A percentile compares a stretch with the other conserved stretches of the same genome.
These are phyloP conservation scores for Brachionus rotundiformis DNA, from an alignment of 1,140 invertebrate genomes.

Conservation along the genomic window DNA sequence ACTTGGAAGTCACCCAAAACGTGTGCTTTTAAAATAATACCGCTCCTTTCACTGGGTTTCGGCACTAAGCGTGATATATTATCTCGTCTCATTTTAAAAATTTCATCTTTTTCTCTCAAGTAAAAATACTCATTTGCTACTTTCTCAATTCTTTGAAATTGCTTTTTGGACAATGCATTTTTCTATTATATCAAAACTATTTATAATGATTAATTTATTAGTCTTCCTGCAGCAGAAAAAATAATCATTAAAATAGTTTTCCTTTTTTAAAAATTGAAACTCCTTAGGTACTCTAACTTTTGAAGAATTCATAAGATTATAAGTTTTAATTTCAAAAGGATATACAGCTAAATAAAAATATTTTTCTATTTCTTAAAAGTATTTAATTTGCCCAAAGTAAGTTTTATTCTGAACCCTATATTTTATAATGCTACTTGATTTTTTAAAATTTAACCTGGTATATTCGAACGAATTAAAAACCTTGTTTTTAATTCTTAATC, in stretches of 20 bases:
- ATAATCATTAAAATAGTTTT: conserved; percentile 19
- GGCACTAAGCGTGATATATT: not conserved
- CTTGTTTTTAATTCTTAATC: too few relatives aligned
- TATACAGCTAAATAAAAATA: conserved; percentile 12
- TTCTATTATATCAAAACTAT: not conserved
- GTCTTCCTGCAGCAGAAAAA: conserved; percentile 10
- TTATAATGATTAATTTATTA: conserved; percentile 37
- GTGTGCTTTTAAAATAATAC: not conserved
- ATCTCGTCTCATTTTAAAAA: not conserved
- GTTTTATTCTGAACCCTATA: not conserved
- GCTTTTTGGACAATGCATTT: not conserved
- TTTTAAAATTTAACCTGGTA: too few relatives aligned
- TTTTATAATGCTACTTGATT: conserved; percentile 12
- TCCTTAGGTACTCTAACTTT: conserved; percentile 22
- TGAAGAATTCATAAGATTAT: not conserved
- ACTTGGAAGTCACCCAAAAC: not conserved
- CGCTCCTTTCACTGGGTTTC: not conserved
- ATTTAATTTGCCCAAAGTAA: not conserved
- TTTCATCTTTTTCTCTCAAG: not conserved
- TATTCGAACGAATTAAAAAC: too few relatives aligned
- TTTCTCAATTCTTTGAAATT: too few relatives aligned
- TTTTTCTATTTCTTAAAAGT: not conserved
- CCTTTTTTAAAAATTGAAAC: not conserved
- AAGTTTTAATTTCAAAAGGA: not conserved
- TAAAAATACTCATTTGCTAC: too few relatives aligned